Evolutionary conservation across 1,140 invertebrate species (phyloP).

Genomic region (Drosophila bocki): DNA sequence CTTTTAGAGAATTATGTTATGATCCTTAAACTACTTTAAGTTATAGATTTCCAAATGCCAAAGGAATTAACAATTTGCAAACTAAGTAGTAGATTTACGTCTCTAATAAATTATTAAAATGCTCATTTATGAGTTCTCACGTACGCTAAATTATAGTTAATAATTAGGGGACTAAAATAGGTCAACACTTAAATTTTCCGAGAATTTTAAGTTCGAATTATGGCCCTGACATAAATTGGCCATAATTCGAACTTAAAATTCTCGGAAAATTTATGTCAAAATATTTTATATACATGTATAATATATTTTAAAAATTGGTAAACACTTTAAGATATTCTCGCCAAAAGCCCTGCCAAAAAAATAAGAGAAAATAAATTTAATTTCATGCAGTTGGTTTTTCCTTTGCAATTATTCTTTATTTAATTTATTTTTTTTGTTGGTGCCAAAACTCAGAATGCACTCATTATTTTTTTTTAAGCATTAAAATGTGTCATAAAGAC

Average conservation of each 20-base stretch:
- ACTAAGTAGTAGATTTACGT: not conserved
- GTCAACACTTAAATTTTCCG: not conserved
- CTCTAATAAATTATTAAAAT: not conserved
- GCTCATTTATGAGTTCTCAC: not conserved
- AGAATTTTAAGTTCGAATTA: constrained; percentile 4
- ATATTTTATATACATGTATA: constrained; percentile 1
- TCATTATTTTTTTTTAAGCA: not conserved
- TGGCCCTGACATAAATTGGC: too few relatives aligned
- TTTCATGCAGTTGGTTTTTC: constrained; percentile 2
- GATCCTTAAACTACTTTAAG: not conserved
- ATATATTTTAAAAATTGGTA: constrained; percentile 8
- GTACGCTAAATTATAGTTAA: too few relatives aligned
- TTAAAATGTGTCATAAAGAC: not conserved
- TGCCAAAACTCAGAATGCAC: not conserved
- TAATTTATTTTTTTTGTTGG: not conserved
- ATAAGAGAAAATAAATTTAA: not conserved
- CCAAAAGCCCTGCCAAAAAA: constrained; percentile 1
- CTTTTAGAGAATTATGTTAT: not conserved
- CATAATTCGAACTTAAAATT: too few relatives aligned
- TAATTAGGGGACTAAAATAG: not conserved
- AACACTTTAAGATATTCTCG: not conserved
- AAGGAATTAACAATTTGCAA: not conserved
- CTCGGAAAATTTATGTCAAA: constrained; percentile 17
- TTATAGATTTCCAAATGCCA: not conserved
- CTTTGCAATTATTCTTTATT: not conserved